Evolutionary conservation across 2,888 invertebrate species (phyloP).

Genomic region (Nymphalis urticae): DNA sequence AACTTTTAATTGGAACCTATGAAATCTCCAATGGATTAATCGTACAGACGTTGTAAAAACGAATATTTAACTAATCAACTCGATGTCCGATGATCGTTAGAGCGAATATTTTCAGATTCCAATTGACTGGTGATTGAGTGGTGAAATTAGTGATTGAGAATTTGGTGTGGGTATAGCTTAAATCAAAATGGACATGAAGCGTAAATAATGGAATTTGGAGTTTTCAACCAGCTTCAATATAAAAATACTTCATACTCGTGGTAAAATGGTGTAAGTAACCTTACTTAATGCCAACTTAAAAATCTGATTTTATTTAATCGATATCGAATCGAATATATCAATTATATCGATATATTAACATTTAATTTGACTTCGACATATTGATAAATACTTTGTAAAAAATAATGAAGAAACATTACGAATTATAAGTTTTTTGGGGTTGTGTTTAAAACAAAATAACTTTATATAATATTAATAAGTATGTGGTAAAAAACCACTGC

Average conservation of each 20-base stretch:
- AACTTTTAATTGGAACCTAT: constrained; percentile 31
- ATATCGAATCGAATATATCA: too few relatives aligned
- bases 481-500: too few relatives aligned
- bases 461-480: too few relatives aligned
- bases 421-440: too few relatives aligned
- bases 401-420: too few relatives aligned
- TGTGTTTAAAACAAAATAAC: too few relatives aligned
- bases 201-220: constrained; percentile 14
- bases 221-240: background rate
- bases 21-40: constrained; percentile 25
- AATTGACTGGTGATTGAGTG: constrained; percentile 37
- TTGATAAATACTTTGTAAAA: too few relatives aligned
- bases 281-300: too few relatives aligned
- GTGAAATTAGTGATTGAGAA: constrained; percentile 36
- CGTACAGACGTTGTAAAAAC: constrained; percentile 29
- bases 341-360: too few relatives aligned
- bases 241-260: background rate
- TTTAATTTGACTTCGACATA: too few relatives aligned
- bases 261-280: too few relatives aligned
- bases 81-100: constrained; percentile 33
- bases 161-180: constrained; percentile 27
- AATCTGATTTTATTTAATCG: too few relatives aligned
- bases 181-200: constrained; percentile 19
- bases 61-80: constrained; percentile 32
- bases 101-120: constrained; percentile 35